Percentiles rank a stretch among this genome's conserved stretches.
phyloP scores from a whole-genome alignment of 2,888 invertebrate species.

The Stegophylla sp. region DNA sequence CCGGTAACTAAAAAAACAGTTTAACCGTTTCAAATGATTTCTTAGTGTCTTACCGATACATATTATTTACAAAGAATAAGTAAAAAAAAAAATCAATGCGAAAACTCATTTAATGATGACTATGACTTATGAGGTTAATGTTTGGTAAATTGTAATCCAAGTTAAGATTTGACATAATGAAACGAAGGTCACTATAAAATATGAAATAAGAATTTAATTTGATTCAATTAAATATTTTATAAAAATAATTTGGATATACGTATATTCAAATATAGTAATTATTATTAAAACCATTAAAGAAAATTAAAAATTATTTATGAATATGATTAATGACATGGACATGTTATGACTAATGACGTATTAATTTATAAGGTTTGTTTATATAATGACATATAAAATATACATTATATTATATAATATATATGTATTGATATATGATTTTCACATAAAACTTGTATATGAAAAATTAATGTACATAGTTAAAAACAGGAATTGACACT shows the following conservation, averaged over 20 bases:
- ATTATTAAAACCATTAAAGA: not conserved
- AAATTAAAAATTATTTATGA: not conserved
- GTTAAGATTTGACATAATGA: not conserved
- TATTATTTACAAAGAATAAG: constrained; percentile 1
- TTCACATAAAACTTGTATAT: not conserved
- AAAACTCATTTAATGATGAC: constrained; percentile 17
- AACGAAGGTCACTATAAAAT: not conserved
- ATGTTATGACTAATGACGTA: not conserved
- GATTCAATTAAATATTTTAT: not conserved
- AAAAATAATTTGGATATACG: constrained; percentile 1
- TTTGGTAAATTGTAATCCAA: constrained; percentile 8
- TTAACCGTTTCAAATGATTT: constrained; percentile 39
- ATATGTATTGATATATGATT: not conserved
- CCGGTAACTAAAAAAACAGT: constrained; percentile 9
- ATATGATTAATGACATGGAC: not conserved
- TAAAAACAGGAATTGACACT: no score
- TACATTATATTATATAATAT: no score
- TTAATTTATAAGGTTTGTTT: constrained; percentile 1
- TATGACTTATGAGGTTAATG: constrained; percentile 31
- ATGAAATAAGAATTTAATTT: not conserved
- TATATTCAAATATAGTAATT: constrained; percentile 2
- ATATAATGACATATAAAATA: no score
- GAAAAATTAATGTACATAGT: no score
- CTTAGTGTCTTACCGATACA: constrained; percentile 27
- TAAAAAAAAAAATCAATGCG: not conserved